phyloP scores from a whole-genome alignment of 2,888 invertebrate genomes.

The Philopedon plagiatum region DNA sequence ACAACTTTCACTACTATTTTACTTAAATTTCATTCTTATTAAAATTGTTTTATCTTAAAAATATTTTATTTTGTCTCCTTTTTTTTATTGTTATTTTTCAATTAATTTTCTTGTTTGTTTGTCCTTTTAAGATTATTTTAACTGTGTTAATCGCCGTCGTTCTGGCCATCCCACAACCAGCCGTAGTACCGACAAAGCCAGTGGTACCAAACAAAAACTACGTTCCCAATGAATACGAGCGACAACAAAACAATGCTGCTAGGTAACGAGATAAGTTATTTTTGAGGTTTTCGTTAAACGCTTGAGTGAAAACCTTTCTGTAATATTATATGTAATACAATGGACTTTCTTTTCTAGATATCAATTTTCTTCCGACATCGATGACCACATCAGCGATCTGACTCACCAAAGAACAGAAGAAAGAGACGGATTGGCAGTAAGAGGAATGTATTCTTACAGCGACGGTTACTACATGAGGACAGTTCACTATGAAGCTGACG shows the following conservation, averaged over 20 bases:
- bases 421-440: constrained; percentile 68
- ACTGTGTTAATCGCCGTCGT: not conserved
- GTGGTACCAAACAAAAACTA: constrained; percentile 31
- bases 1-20: too few species aligned
- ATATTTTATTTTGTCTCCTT: too few species aligned
- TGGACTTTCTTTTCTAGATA: too few species aligned
- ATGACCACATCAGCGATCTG: constrained; percentile 70
- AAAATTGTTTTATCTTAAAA: not conserved
- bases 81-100: too few species aligned
- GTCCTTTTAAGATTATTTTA: constrained; percentile 31
- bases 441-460: constrained; percentile 74
- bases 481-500: constrained; percentile 74
- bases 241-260: constrained; percentile 49
- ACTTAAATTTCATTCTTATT: too few species aligned
- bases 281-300: too few species aligned
- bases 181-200: not conserved
- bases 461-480: constrained; percentile 74
- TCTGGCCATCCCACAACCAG: constrained; percentile 18
- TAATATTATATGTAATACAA: too few species aligned
- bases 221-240: constrained; percentile 49
- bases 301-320: too few species aligned
- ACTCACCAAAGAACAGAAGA: constrained; percentile 67
- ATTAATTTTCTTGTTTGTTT: not conserved
- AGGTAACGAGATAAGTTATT: constrained; percentile 47
- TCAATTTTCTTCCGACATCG: constrained; percentile 67